These are phyloP conservation scores for Bilobella aurantiaca DNA, from an alignment of 1,140 invertebrate genomes.

Conservation along the genomic window DNA sequence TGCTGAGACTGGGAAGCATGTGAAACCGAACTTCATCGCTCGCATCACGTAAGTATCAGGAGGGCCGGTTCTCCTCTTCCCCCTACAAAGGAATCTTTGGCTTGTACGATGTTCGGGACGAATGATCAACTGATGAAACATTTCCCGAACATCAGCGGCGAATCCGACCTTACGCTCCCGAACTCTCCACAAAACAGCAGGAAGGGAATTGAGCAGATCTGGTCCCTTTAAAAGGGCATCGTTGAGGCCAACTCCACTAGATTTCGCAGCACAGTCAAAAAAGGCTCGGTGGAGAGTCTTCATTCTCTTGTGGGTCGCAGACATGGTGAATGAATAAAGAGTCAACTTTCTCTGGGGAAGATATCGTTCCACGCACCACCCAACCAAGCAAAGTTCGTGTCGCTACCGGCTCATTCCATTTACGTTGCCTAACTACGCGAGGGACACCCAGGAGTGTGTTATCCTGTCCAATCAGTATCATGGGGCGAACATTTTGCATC, in stretches of 20 bases:
- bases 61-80: not conserved
- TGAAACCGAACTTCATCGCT: conserved; percentile 19
- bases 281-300: too few species aligned
- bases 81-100: conserved; percentile 19
- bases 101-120: not conserved
- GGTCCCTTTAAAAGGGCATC: conserved; percentile 9
- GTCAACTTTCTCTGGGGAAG: too few species aligned
- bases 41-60: not conserved
- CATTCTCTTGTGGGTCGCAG: too few species aligned
- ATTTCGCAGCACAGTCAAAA: not conserved
- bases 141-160: conserved; percentile 11
- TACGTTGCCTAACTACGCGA: too few species aligned
- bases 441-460: too few species aligned
- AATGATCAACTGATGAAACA: conserved; percentile 14
- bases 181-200: not conserved
- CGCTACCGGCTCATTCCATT: too few species aligned
- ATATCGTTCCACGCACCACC: too few species aligned
- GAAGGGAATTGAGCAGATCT: conserved; percentile 10
- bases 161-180: conserved; percentile 9
- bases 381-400: too few species aligned
- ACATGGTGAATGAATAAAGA: too few species aligned
- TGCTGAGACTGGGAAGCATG: conserved; percentile 15
- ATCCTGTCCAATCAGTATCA: too few species aligned
- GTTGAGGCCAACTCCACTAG: conserved; percentile 7
- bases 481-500: too few species aligned